phyloP scores from a whole-genome alignment of 1,140 invertebrate species.

The Dendroctonus valens region DNA sequence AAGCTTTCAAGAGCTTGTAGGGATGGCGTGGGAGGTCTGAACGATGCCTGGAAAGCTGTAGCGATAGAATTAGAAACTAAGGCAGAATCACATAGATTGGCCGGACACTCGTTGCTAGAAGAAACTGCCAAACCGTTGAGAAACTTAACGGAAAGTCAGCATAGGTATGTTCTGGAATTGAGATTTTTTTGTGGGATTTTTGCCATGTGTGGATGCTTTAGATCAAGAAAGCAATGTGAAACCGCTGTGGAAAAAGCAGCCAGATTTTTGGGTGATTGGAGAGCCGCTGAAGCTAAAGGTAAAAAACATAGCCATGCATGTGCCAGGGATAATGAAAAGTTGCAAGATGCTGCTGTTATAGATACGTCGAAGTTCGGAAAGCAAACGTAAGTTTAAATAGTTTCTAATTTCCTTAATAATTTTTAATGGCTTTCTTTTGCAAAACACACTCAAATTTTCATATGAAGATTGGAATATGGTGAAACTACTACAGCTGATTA shows the following conservation, averaged over 20 bases:
- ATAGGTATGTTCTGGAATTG: slow-evolving; percentile 50
- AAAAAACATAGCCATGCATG: slow-evolving; percentile 82
- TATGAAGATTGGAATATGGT: neutral
- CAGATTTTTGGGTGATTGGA: slow-evolving; percentile 78
- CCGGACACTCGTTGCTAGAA: slow-evolving; percentile 70
- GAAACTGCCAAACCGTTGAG: slow-evolving; percentile 89
- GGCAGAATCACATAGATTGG: slow-evolving; percentile 79
- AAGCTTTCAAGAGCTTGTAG: slow-evolving; percentile 82
- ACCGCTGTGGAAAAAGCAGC: slow-evolving; percentile 82
- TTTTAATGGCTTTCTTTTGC: slow-evolving; percentile 3
- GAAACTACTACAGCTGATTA: neutral
- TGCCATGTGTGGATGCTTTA: slow-evolving; percentile 10
- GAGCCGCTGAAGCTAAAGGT: slow-evolving; percentile 78
- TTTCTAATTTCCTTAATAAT: slow-evolving; percentile 1
- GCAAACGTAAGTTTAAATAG: slow-evolving; percentile 30
- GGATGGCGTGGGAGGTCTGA: slow-evolving; percentile 76
- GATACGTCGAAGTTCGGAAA: slow-evolving; percentile 46
- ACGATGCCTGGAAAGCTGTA: slow-evolving; percentile 86
- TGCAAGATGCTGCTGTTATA: slow-evolving; percentile 67
- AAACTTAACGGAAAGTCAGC: slow-evolving; percentile 66
- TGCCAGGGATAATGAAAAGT: slow-evolving; percentile 83
- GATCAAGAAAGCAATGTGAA: slow-evolving; percentile 71
- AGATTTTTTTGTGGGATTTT: neutral
- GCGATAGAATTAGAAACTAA: slow-evolving; percentile 88
- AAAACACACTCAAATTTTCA: neutral